Evolutionary conservation across 2,113 vertebrate species (phyloP), one percentile per base, ranked within the genome.

Genomic region (Geococcyx californianus): DNA sequence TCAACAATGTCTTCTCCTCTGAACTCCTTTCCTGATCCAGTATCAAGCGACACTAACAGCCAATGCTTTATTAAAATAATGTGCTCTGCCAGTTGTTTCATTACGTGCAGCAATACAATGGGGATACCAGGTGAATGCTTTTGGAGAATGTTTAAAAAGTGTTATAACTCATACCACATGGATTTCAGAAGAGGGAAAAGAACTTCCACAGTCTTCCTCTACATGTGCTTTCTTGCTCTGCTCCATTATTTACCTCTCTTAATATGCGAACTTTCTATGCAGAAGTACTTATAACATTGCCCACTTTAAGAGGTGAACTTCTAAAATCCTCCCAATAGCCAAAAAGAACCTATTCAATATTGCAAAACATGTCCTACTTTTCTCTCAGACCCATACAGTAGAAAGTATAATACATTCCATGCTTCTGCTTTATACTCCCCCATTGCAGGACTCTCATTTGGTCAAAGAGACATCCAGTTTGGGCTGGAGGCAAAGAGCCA

Each of bases 1-100:
- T 89, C 90, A 49, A 49, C 64, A 87, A 17, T 93, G 90, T 75
- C 95, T 93, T 82, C 29, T 90, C 47, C 51, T 74, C 76, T 69
- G 55, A 96, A 95, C 6, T 69, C 31, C 49, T 68, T 89, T 88
- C 42, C 70, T 24, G 18, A 85, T 74, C 26, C 64, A 56, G 44
- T 51, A 70, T 3, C n/a, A 0, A 36, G 16, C 77, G 54, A 47
- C 52, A 19, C 13, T 9, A 76, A 40, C 44, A 84, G 67, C 55
- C 33, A 77, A 55, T 23, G 40, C 16, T 63, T 93, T 88, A 93
- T 80, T 62, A 74, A 86, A 92, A 76, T 33, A 68, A 49, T 8
- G 8, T 9, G 2, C 8, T 26, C 42, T 54, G 44, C 44, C 89
- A 80, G 90, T 82, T 81, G 76, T 78, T 67, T 92, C 89, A 51